Percentiles rank a stretch among this genome's conserved stretches.
Evolutionary conservation across 1,140 invertebrate species (phyloP).

Genomic region (Ridgeia piscesae): DNA sequence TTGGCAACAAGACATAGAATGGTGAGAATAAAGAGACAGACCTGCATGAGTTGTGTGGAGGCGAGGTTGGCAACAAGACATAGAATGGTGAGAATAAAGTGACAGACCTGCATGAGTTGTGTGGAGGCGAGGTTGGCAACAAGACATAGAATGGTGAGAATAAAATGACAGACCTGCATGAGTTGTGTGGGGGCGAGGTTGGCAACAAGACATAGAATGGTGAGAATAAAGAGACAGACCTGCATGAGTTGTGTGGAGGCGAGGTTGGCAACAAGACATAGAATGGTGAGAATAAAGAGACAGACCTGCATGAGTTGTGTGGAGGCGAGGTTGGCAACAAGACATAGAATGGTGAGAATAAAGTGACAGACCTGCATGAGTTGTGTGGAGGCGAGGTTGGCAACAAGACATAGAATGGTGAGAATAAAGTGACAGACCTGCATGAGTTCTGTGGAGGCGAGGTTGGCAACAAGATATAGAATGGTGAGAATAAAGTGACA

Average conservation of each 20-base stretch:
- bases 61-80: constrained; percentile 50
- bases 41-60: constrained; percentile 24
- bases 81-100: not conserved
- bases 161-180: not conserved
- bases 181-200: constrained; percentile 42
- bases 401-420: constrained; percentile 18
- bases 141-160: not conserved
- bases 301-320: constrained; percentile 11
- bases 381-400: constrained; percentile 43
- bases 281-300: not conserved
- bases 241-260: constrained; percentile 32
- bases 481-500: not conserved
- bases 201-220: constrained; percentile 29
- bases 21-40: not conserved
- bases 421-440: not conserved
- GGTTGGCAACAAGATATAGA: constrained; percentile 44
- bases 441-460: constrained; percentile 35
- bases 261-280: constrained; percentile 48
- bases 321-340: constrained; percentile 47
- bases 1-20: constrained; percentile 42
- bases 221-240: not conserved
- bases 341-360: not conserved
- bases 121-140: constrained; percentile 46
- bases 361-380: not conserved
- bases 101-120: not conserved